A percentile compares a stretch with the other conserved stretches of the same genome.
Conservation (phyloP, 2,888 invertebrate genomes). For the Seira ritae region DNA sequence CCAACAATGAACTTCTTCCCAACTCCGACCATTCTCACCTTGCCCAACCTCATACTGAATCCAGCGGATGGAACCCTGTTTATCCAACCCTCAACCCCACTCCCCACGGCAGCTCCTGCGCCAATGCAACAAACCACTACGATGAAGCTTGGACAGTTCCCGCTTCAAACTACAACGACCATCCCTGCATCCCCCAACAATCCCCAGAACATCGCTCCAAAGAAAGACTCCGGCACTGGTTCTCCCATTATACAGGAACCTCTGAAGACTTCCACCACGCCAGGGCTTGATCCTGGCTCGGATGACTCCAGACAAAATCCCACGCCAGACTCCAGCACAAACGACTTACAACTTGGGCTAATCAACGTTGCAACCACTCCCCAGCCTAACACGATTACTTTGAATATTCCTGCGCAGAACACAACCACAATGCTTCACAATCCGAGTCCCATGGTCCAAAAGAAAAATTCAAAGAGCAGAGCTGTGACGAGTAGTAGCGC, state of each 20-base stretch:
- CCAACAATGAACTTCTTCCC: slow-evolving; percentile 72
- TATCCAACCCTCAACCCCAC: slow-evolving; percentile 68
- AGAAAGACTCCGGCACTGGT: slow-evolving; percentile 59
- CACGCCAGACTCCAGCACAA: slow-evolving; percentile 73
- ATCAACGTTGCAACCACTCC: slow-evolving; percentile 44
- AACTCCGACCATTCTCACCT: slow-evolving; percentile 70
- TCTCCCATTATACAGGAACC: slow-evolving; percentile 34
- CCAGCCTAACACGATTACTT: slow-evolving; percentile 67
- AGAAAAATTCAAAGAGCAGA: slow-evolving; percentile 68
- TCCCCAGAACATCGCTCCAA: slow-evolving; percentile 68
- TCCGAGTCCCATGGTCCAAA: slow-evolving; percentile 44
- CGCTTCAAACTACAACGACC: slow-evolving; percentile 57
- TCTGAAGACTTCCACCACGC: slow-evolving; percentile 48
- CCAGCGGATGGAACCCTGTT: slow-evolving; percentile 72
- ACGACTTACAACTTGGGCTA: slow-evolving; percentile 71
- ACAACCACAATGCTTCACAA: slow-evolving; percentile 56
- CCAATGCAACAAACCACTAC: slow-evolving; percentile 46
- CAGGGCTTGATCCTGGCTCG: slow-evolving; percentile 67
- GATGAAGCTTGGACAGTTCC: slow-evolving; percentile 69
- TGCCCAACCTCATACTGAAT: slow-evolving; percentile 72
- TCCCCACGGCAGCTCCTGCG: slow-evolving; percentile 59
- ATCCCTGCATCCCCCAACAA: slow-evolving; percentile 43
- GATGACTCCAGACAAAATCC: slow-evolving; percentile 72
- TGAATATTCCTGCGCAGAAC: slow-evolving; percentile 65
- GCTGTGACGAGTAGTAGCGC: slow-evolving; percentile 71